Conservation (phyloP, 2,797 vertebrate genomes). For the Leontopithecus rosalia region DNA sequence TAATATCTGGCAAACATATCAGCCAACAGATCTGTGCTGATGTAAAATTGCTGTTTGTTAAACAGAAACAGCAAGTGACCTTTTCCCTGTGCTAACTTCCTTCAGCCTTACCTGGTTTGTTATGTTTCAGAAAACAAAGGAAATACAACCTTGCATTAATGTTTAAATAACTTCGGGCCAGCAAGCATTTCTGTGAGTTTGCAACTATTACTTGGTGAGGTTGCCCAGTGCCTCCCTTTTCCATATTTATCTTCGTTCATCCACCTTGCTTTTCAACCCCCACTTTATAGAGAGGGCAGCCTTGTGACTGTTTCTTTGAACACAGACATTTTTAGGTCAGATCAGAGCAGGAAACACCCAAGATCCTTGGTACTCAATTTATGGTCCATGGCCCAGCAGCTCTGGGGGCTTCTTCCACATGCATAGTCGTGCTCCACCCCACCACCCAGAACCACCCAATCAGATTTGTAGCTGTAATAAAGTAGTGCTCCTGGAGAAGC, state of each 20-base stretch:
- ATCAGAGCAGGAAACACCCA: background rate
- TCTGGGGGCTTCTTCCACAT: background rate
- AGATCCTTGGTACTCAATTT: background rate
- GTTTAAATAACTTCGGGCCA: background rate
- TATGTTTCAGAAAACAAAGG: background rate
- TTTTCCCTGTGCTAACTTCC: background rate
- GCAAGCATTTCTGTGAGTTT: background rate
- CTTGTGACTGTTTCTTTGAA: background rate
- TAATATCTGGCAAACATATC: background rate
- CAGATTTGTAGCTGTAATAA: background rate
- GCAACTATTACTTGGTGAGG: background rate
- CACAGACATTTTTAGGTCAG: background rate
- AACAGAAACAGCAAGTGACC: background rate
- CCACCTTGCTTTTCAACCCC: background rate
- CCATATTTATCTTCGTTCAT: background rate
- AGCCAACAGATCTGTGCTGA: background rate
- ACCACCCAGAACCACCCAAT: background rate
- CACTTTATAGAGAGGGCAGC: background rate
- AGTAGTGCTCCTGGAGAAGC: background rate
- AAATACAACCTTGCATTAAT: background rate
- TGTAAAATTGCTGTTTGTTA: background rate
- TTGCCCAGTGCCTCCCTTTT: background rate
- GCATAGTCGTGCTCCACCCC: fast-evolving
- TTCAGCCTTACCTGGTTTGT: background rate
- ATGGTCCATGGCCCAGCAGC: background rate